Percentiles rank a stretch among this genome's conserved stretches.
Conservation (phyloP, 2,113 vertebrate genomes). For the Muntiacus muntjak region DNA sequence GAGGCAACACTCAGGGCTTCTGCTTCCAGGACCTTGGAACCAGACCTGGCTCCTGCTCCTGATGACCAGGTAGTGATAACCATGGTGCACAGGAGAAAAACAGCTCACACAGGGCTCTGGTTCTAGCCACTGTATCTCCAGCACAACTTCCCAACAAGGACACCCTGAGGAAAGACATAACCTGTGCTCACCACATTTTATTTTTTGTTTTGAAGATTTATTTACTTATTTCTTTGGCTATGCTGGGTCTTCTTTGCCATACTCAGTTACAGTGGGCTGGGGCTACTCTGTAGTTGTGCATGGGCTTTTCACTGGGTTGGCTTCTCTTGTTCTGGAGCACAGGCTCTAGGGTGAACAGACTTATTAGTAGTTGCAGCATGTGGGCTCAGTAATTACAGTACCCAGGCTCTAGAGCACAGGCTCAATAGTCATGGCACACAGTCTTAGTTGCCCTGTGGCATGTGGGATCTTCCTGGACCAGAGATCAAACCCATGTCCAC, state of each 20-base stretch:
- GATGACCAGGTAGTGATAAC: not conserved
- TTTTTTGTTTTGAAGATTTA: not conserved
- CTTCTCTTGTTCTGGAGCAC: not conserved
- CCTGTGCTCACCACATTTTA: not conserved
- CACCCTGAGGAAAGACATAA: fast-evolving
- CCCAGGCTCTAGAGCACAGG: not conserved
- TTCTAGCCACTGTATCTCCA: not conserved
- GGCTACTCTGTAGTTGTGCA: not conserved
- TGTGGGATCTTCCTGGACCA: not conserved
- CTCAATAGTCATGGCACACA: not conserved
- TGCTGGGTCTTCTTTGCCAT: not conserved
- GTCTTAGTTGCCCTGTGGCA: not conserved
- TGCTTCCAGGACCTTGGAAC: not conserved
- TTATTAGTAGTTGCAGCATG: not conserved
- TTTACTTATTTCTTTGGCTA: not conserved
- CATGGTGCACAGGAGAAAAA: not conserved
- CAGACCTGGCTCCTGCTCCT: not conserved
- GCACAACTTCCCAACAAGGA: not conserved
- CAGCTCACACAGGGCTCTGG: not conserved
- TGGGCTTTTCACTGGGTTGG: not conserved
- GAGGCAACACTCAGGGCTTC: not conserved
- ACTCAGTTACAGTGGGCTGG: not conserved
- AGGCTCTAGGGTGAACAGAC: not conserved
- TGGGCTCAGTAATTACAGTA: not conserved
- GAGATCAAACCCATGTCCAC: not conserved